phyloP scores from a whole-genome alignment of 2,797 vertebrate genomes.

The Chiloscyllium punctatum region DNA sequence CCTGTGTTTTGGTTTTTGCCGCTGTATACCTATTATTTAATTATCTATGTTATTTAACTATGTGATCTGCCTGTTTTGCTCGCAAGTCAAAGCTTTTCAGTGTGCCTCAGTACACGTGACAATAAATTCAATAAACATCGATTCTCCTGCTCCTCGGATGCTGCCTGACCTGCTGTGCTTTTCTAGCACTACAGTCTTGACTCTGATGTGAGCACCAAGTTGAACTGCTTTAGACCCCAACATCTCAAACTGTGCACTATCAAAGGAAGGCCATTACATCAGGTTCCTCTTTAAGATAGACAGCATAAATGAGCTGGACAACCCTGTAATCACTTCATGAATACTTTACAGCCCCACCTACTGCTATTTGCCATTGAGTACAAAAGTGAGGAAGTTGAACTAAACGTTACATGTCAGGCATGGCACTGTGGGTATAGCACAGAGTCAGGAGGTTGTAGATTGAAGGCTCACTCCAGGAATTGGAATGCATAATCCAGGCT shows the following conservation, averaged over 20 bases:
- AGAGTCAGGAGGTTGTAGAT: not conserved
- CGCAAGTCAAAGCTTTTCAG: too few relatives aligned
- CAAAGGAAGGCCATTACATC: not conserved
- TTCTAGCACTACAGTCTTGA: too few relatives aligned
- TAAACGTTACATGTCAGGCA: not conserved
- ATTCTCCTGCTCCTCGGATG: too few relatives aligned
- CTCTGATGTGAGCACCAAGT: not conserved
- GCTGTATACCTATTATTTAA: too few relatives aligned
- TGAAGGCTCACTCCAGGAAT: not conserved
- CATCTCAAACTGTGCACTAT: not conserved
- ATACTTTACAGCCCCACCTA: not conserved
- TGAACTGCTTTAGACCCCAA: not conserved
- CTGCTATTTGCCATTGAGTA: not conserved
- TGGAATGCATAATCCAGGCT: not conserved
- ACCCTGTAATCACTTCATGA: not conserved
- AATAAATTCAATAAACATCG: too few relatives aligned
- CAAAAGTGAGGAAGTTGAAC: not conserved
- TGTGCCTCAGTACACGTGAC: too few relatives aligned
- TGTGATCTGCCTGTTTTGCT: too few relatives aligned
- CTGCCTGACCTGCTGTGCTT: too few relatives aligned
- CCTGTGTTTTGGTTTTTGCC: too few relatives aligned
- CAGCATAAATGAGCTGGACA: not conserved
- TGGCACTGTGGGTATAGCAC: not conserved
- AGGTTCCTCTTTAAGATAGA: not conserved
- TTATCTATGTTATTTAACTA: too few relatives aligned